A percentile compares a stretch with the other conserved stretches of the same genome.
These are phyloP conservation scores for Hecatera dysodea DNA, from an alignment of 2,888 invertebrate species.

Conservation along the genomic window DNA sequence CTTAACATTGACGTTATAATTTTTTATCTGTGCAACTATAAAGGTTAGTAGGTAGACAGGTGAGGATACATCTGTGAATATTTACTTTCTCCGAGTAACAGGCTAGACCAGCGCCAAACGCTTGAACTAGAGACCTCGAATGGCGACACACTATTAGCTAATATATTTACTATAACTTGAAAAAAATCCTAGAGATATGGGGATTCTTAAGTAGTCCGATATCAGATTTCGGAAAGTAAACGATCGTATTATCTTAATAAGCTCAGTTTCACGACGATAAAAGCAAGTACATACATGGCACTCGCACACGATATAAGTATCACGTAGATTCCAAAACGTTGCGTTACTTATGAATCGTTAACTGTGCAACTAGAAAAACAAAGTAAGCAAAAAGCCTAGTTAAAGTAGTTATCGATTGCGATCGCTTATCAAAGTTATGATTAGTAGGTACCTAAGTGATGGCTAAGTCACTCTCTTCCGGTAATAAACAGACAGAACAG, in stretches of 20 bases:
- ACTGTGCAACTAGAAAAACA: background rate
- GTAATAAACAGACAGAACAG: conserved; percentile 68
- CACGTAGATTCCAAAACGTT: no score
- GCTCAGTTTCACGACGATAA: no score
- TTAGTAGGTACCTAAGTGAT: conserved; percentile 18
- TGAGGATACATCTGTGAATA: conserved; percentile 46
- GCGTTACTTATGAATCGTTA: background rate
- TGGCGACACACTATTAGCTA: conserved; percentile 68
- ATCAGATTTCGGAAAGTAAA: no score
- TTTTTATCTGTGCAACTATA: conserved; percentile 32
- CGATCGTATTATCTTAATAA: no score
- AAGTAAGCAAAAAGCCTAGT: background rate
- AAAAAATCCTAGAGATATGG: no score
- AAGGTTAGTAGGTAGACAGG: conserved; percentile 60
- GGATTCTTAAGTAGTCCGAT: no score
- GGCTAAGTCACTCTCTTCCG: conserved; percentile 68
- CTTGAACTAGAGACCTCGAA: conserved; percentile 53
- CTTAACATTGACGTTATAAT: conserved; percentile 20
- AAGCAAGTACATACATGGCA: no score
- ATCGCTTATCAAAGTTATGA: conserved; percentile 22
- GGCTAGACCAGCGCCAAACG: conserved; percentile 68
- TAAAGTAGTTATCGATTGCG: conserved; percentile 4
- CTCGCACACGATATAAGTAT: no score
- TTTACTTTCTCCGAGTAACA: conserved; percentile 79
- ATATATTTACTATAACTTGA: conserved; percentile 2